Percentiles rank a stretch among this genome's conserved stretches.
Evolutionary conservation across 64 coral and sea anemone species (phyloP).

Genomic region (Platygyra sinensis): DNA sequence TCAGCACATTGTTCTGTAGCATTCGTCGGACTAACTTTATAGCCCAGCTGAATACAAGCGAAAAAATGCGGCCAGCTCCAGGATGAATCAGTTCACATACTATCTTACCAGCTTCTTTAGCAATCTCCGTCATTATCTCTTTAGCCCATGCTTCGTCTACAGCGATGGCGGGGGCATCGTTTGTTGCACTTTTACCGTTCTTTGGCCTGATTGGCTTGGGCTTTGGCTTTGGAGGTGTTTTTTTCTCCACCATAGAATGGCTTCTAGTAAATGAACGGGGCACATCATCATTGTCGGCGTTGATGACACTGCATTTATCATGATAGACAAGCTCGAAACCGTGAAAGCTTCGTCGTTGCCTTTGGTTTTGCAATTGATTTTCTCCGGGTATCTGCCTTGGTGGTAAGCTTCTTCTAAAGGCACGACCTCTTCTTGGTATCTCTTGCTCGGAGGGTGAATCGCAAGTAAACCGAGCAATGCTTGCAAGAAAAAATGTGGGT

Average conservation of each 20-base stretch:
- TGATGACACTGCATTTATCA: not conserved
- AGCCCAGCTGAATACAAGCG: not conserved
- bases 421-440: not conserved
- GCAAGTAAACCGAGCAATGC: not conserved
- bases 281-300: not conserved
- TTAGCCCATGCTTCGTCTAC: not conserved
- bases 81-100: not conserved
- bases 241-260: not conserved
- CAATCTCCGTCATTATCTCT: not conserved
- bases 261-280: not conserved
- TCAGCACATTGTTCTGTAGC: not conserved
- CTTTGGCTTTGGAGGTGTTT: not conserved
- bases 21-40: not conserved
- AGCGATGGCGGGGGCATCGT: not conserved
- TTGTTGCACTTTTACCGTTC: not conserved
- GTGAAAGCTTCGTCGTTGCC: not conserved
- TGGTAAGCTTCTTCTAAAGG: not conserved
- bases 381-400: not conserved
- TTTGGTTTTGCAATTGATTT: not conserved
- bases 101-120: not conserved
- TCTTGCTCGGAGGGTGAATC: not conserved
- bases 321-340: not conserved
- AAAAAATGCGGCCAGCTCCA: not conserved
- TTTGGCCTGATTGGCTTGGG: not conserved
- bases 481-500: constrained; percentile 8